Conservation (phyloP, 2,113 vertebrate genomes). For the Pluvianellus socialis region DNA sequence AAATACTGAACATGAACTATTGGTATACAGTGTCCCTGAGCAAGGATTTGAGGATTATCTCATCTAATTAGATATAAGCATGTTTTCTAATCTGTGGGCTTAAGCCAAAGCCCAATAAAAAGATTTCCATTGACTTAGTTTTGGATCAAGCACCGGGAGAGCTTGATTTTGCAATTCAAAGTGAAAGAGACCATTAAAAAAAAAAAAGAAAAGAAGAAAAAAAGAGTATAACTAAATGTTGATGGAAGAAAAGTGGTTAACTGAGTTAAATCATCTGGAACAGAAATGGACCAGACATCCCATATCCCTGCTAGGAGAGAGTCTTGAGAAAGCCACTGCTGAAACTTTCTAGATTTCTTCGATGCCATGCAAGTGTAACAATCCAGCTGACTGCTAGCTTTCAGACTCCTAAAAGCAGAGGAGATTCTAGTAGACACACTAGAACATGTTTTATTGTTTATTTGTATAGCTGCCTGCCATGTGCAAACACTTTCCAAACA, state of each 20-base stretch:
- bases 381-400: neutral
- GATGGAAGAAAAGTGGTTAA: neutral
- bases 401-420: neutral
- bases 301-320: neutral
- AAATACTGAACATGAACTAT: neutral
- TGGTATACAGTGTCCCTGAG: neutral
- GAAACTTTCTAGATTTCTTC: neutral
- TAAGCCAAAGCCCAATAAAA: constrained; percentile 48
- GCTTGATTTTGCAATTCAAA: neutral
- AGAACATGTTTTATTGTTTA: neutral
- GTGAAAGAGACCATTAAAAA: neutral
- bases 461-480: neutral
- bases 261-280: neutral
- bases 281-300: neutral
- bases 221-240: neutral
- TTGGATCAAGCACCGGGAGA: neutral
- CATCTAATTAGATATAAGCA: constrained; percentile 60
- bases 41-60: constrained; percentile 63
- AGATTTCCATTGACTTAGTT: constrained; percentile 35
- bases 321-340: neutral
- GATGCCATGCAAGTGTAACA: neutral
- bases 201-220: neutral
- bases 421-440: neutral
- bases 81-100: constrained; percentile 37
- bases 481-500: neutral